Percentiles rank a stretch among this genome's conserved stretches.
phyloP scores from a whole-genome alignment of 2,113 vertebrate species.

The Nicator chloris region DNA sequence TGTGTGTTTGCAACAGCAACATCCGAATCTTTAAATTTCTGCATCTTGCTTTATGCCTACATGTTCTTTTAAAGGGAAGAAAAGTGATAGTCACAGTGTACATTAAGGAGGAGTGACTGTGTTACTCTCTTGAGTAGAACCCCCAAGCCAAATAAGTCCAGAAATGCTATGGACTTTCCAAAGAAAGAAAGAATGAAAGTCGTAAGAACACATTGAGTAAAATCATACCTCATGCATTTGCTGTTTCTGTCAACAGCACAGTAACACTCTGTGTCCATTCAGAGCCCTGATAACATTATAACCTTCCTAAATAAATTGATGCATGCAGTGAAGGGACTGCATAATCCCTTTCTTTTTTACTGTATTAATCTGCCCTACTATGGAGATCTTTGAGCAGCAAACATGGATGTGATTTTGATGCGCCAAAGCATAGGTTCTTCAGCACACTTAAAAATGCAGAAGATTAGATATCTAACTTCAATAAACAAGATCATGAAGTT shows the following conservation, averaged over 20 bases:
- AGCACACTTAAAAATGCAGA: neutral
- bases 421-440: neutral
- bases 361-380: neutral
- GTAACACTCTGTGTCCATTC: neutral
- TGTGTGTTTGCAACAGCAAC: neutral
- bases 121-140: neutral
- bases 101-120: neutral
- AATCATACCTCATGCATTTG: neutral
- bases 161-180: neutral
- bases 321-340: neutral
- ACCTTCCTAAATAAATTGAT: neutral
- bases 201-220: neutral
- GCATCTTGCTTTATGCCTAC: neutral
- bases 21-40: neutral
- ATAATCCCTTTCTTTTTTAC: neutral
- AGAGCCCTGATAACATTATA: neutral
- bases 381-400: neutral
- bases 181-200: too few relatives aligned
- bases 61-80: neutral
- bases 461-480: neutral
- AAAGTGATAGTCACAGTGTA: neutral
- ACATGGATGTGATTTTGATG: neutral
- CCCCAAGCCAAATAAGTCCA: neutral
- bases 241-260: neutral
- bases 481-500: neutral